Base-by-base conservation (phyloP, 2,888 invertebrate genomes). In the Loripinus fragilis region DNA sequence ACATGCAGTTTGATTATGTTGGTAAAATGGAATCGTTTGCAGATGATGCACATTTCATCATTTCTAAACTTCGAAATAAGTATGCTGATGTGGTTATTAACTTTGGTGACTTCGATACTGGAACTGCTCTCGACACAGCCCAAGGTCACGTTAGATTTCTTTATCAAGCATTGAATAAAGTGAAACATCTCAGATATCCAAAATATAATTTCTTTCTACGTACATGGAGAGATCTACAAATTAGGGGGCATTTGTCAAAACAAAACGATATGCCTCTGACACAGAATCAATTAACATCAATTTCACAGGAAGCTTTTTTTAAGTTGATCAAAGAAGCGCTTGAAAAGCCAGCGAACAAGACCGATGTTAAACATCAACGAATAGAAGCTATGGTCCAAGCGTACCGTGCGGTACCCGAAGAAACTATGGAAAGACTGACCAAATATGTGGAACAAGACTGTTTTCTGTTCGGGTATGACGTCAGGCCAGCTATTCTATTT, bases 201-300 rank as follows among this genome's bases (percentile, higher is more conserved):
- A 23, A 25, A n/a, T 67, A 67, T 28, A 67, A 45, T 12, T 67
- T 67, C 41, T 67, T 67, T 28, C 42, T 67, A n/a, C 12, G 67
- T 17, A 42, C 67, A 2, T 67, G 67, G 42, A 20, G 45, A 67
- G 67, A 67, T 41, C 67, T 67, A 8, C 67, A 67, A 12, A 42
- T 67, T 17, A 41, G 67, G 25, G 67, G 67, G 42, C 20, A 42
- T 23, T 23, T 67, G 17, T 67, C 67, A 25, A 67, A 67, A 23
- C 28, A 41, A 2, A 67, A 41, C 33, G 42, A 41, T 17, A 67
- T 67, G 67, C 67, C 67, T 8, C 20, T 67, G 17, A 8, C 67
- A 28, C n/a, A 17, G 23, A 17, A 25, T 2, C 42, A 41, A 45
- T 23, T 25, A 2, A 23, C 45, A 3, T 8, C 41, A n/a, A 45